phyloP scores from a whole-genome alignment of 2,113 vertebrate genomes.

The Sceloporus undulatus region DNA sequence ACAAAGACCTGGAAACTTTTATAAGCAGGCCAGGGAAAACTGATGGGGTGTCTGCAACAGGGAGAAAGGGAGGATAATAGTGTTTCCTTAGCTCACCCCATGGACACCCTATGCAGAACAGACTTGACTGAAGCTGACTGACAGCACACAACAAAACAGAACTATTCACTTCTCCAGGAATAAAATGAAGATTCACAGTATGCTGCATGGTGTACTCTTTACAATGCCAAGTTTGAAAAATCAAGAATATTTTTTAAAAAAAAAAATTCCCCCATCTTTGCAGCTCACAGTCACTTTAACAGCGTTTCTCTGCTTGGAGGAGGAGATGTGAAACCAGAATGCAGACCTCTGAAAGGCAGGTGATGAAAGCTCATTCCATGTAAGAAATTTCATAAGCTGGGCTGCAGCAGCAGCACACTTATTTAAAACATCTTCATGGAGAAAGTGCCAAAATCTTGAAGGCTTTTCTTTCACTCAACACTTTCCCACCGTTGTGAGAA shows the following conservation, averaged over 20 bases:
- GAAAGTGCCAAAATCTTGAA: conserved; percentile 74
- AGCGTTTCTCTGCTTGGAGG: conserved; percentile 39
- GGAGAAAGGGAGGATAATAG: not conserved
- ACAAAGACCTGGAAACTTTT: not conserved
- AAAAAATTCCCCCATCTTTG: conserved; percentile 42
- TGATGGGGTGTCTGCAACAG: not conserved
- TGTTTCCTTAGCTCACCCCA: not conserved
- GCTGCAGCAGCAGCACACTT: conserved; percentile 64
- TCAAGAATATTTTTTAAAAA: conserved; percentile 38
- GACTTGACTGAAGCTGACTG: not conserved
- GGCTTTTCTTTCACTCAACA: conserved; percentile 80
- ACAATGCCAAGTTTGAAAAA: conserved; percentile 53
- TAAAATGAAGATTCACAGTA: not conserved
- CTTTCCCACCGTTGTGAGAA: conserved; percentile 89
- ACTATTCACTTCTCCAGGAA: not conserved
- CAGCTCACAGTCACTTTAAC: conserved; percentile 25
- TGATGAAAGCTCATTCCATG: conserved; percentile 52
- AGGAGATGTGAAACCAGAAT: conserved; percentile 41
- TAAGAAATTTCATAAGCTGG: conserved; percentile 79
- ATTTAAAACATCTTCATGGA: conserved; percentile 74
- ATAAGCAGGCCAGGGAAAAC: not conserved
- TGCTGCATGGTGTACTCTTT: conserved; percentile 34
- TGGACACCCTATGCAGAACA: not conserved
- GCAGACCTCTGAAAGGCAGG: conserved; percentile 42
- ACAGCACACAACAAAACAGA: not conserved